Evolutionary conservation across 2,888 invertebrate species (phyloP), one percentile per base, ranked within the genome.

Genomic region (Stenodera caucasica): DNA sequence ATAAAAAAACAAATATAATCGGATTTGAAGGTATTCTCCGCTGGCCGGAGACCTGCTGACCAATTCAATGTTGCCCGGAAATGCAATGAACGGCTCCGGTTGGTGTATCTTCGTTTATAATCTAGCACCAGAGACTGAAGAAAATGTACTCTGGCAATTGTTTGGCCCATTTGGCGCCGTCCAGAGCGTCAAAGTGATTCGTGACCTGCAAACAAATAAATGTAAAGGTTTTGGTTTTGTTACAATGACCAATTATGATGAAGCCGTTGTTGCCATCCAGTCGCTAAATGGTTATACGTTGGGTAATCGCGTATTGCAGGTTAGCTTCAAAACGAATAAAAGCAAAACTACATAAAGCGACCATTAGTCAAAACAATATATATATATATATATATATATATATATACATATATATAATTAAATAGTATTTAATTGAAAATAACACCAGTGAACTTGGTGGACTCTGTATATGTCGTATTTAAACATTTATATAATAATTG

Each of bases 221-320:
- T 97, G 97, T 85, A 97, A 96, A 85, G 98, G 98, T 67, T 98
- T 96, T 82, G 98, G 96, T 72, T 97, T 97, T 82, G 96, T 98
- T 72, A 96, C 96, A 69, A 98, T 98, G 97, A 96, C 96, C 80
- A 96, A 96, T 82, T 97, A 98, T 80, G 96, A 97, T 77, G 97
- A 98, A 82, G 95, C 97, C 63, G 90, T 96, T 67, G 92, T 95
- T 75, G 97, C 98, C 72, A 97, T 97, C 78, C 94, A 96, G 83
- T 94, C 94, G 69, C 86, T 98, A 78, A 97, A 98, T 82, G 97
- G 97, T 76, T 96, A 96, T 83, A 93, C 94, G 75, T 86, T 98
- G 77, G 95, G 94, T 77, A 96, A 95, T 82, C 90, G 97, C 75
- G 94, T 96, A 75, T 88, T 97, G 79, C 97, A 97, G 86, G 96